A percentile compares a stretch with the other conserved stretches of the same genome.
Evolutionary conservation across 2,113 vertebrate genomes (phyloP).

Genomic region (Dasyurus viverrinus): DNA sequence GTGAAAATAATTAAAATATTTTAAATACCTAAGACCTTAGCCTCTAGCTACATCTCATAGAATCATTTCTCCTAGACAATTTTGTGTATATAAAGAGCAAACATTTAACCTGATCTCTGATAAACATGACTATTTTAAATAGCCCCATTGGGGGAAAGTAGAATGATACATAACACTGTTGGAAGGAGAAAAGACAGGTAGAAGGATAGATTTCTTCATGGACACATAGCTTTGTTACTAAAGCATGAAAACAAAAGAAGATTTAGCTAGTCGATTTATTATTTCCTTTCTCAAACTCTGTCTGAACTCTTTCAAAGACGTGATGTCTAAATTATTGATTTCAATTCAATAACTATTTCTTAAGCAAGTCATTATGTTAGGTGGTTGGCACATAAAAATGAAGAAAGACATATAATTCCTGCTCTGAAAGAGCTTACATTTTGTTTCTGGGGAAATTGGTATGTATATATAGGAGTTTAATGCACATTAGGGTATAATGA

Average conservation of each 20-base stretch:
- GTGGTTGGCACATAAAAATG: not conserved
- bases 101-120: conserved; percentile 44
- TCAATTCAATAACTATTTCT: not conserved
- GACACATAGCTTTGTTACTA: not conserved
- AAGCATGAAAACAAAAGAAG: conserved; percentile 14
- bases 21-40: conserved; percentile 49
- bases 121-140: conserved; percentile 54
- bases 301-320: not conserved
- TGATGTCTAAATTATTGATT: not conserved
- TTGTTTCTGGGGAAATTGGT: not conserved
- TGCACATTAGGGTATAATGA: not conserved
- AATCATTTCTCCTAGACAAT: conserved; percentile 45
- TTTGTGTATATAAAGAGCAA: conserved; percentile 54
- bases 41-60: conserved; percentile 43
- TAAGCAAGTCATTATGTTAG: rapidly evolving
- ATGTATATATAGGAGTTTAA: not conserved
- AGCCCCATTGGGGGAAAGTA: conserved; percentile 61
- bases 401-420: not conserved
- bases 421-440: not conserved
- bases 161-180: conserved; percentile 32
- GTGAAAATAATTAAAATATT: conserved; percentile 59
- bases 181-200: conserved; percentile 30
- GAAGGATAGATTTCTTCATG: conserved; percentile 6
- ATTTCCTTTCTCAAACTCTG: not conserved
- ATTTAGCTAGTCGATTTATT: not conserved